Conservation (phyloP, 2,888 invertebrate genomes). For the Osmoderma eremita region DNA sequence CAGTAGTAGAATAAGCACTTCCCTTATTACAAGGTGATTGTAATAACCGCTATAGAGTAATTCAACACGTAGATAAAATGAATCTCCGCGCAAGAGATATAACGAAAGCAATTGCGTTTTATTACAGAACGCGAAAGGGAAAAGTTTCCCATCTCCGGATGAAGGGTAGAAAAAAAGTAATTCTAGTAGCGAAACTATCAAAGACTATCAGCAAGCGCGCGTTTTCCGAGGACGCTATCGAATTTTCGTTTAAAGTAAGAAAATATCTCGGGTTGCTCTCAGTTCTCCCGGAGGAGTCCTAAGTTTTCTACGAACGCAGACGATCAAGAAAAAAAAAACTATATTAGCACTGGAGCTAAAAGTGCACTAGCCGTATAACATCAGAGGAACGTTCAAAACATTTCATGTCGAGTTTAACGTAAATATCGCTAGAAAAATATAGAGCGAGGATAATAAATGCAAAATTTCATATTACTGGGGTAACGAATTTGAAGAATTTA, state of each 20-base stretch:
- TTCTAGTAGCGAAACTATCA: slow-evolving; percentile 17
- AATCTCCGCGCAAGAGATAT: neutral
- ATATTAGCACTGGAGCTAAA: slow-evolving; percentile 2
- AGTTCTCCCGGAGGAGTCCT: slow-evolving; percentile 27
- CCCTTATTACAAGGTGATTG: too few species aligned
- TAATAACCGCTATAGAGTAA: too few species aligned
- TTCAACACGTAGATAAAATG: too few species aligned
- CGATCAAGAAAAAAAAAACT: neutral
- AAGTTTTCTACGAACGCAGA: neutral
- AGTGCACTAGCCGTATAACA: neutral
- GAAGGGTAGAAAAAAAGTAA: neutral
- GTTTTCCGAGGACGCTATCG: slow-evolving; percentile 23
- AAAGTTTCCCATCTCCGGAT: too few species aligned
- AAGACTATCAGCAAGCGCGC: slow-evolving; percentile 25
- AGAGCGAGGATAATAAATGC: too few species aligned
- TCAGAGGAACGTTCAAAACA: too few species aligned
- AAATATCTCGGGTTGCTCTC: neutral
- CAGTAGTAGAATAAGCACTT: too few species aligned
- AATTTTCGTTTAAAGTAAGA: slow-evolving; percentile 35
- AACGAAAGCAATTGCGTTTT: neutral
- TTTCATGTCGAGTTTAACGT: too few species aligned
- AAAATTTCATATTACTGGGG: too few species aligned
- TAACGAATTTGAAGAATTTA: too few species aligned
- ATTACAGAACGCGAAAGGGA: too few species aligned
- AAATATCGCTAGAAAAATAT: too few species aligned